Base-by-base conservation (phyloP, 2,888 invertebrate species). In the Eumacrocentrus americanus region DNA sequence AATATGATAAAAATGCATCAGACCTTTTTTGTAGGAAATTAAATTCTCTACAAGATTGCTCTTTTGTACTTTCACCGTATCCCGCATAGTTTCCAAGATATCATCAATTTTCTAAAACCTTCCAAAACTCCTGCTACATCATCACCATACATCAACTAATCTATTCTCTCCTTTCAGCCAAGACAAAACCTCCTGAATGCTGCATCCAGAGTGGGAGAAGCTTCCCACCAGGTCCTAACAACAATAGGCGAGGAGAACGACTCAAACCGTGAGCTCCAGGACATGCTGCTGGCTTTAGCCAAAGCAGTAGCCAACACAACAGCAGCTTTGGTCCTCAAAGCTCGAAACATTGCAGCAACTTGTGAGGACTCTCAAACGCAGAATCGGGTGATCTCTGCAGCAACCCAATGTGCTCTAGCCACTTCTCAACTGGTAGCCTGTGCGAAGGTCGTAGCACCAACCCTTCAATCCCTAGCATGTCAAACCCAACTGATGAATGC, bases 261-360 rank as follows among this genome's bases (percentile, higher is more conserved):
- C 11, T 88, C 91, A 66, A 91, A 89, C 79, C 89, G 91, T 70
- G 94, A 94, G 71, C 85, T 92, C 0, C 90, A 89, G 84, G 98
- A 99, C 71, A 91, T 95, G 83, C 86, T 99, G 0, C 84, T 99
- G 20, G 92, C 94, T 0, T 84, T 98, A 68, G 98, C 98, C 4
- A 98, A 98, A 82, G 94, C 94, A 0, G 98, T 99, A 25, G 99
- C 99, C 40, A 99, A 98, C 79, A 95, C 97, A 1, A 98, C 99
- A 0, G 98, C 99, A 0, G 94, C 95, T 1, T 83, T 99, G 53
- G 98, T 99, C 1, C 85, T 98, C 56, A 94, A 95, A 77, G 98
- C 98, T 0, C 98, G 98, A 84, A 93, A 94, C 72, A 96, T 98
- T 65, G 97, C 98, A 0, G 92, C 94, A 0, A 92, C 92, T 67